These are phyloP conservation scores for Sebastes steindachneri DNA, from an alignment of 2,797 vertebrate genomes.

Conservation along the genomic window DNA sequence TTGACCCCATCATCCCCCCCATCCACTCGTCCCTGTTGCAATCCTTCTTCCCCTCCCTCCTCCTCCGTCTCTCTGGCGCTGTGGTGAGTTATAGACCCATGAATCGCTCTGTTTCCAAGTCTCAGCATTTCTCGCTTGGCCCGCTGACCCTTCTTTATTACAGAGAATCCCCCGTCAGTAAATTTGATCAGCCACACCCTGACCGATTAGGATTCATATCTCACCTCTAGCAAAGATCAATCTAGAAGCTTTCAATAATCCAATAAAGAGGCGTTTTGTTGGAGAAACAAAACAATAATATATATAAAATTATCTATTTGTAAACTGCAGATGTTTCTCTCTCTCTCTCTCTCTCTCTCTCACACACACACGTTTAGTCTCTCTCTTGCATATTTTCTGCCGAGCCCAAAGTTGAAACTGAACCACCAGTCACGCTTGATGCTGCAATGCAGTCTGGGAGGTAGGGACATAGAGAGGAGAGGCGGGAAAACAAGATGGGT, in stretches of 20 bases:
- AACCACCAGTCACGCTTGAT: slow-evolving; percentile 18
- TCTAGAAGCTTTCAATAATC: slow-evolving; percentile 62
- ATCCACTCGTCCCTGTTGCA: slow-evolving; percentile 7
- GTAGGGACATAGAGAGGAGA: slow-evolving; percentile 4
- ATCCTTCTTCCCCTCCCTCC: slow-evolving; percentile 6
- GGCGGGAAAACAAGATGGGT: not conserved
- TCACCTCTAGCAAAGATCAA: slow-evolving; percentile 56
- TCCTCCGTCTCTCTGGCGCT: slow-evolving; percentile 12
- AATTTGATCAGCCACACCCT: slow-evolving; percentile 60
- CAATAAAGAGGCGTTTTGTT: slow-evolving; percentile 27
- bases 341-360: too few relatives aligned
- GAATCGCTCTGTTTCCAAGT: slow-evolving; percentile 68
- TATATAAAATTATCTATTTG: slow-evolving; percentile 7
- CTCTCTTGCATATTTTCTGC: slow-evolving; percentile 16
- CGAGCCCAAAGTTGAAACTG: slow-evolving; percentile 18
- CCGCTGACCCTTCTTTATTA: slow-evolving; percentile 71
- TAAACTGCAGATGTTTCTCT: not conserved
- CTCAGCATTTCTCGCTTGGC: slow-evolving; percentile 74
- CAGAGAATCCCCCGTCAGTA: slow-evolving; percentile 52
- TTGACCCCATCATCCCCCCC: slow-evolving; percentile 13
- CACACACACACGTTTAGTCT: not conserved
- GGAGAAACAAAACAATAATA: slow-evolving; percentile 3
- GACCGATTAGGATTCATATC: slow-evolving; percentile 64
- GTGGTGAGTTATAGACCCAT: slow-evolving; percentile 72
- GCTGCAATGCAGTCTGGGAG: slow-evolving; percentile 52